Evolutionary conservation across 1,140 invertebrate species (phyloP).

Genomic region (Drosophila busckii): DNA sequence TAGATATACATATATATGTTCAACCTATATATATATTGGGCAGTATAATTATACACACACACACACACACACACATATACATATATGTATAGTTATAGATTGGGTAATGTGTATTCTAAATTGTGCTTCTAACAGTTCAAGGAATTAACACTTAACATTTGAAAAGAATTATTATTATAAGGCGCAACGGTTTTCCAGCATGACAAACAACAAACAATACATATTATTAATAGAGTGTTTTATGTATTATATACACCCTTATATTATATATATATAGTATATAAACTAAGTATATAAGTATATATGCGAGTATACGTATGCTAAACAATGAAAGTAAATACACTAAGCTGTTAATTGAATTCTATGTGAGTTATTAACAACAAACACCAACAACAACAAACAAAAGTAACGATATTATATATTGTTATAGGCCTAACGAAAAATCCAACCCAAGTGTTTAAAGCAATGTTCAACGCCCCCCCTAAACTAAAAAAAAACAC

Average conservation of each 20-base stretch:
- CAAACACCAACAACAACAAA: constrained; percentile 6
- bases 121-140: constrained; percentile 6
- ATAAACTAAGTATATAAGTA: constrained; percentile 23
- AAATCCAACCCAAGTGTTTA: constrained; percentile 1
- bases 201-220: constrained; percentile 28
- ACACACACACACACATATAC: neutral
- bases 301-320: neutral
- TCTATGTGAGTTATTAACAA: constrained; percentile 66
- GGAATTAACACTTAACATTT: neutral
- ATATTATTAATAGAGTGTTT: constrained; percentile 68
- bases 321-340: constrained; percentile 16
- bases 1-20: constrained; percentile 41
- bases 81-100: neutral
- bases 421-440: constrained; percentile 7
- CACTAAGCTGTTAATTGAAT: constrained; percentile 66
- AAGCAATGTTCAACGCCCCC: constrained; percentile 49
- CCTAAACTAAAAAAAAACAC: constrained; percentile 50
- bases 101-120: neutral
- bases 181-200: constrained; percentile 49
- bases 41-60: constrained; percentile 15
- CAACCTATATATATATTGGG: constrained; percentile 34
- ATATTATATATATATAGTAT: constrained; percentile 49
- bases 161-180: neutral
- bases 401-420: constrained; percentile 2
- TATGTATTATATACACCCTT: constrained; percentile 75